These are phyloP conservation scores for Mustelus asterias DNA, from an alignment of 2,113 vertebrate genomes.

Conservation along the genomic window DNA sequence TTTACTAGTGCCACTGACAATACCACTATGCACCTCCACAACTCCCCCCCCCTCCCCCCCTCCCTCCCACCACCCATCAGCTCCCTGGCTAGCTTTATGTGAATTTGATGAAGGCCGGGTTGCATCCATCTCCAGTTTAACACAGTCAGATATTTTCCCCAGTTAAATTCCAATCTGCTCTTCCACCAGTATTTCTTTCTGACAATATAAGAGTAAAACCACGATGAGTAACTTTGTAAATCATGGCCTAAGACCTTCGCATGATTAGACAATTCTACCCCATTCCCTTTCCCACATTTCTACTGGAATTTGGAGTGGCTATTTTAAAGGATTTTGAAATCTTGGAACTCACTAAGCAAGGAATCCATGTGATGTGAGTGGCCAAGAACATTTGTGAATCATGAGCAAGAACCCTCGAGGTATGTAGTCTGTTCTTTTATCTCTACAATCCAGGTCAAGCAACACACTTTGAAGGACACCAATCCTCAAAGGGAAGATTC, in stretches of 20 bases:
- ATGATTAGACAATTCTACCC: not conserved
- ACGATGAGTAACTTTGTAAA: not conserved
- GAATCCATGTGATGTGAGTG: not conserved
- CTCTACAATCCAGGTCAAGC: not conserved
- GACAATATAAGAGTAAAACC: not conserved
- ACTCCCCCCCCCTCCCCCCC: too few species aligned
- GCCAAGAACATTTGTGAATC: not conserved
- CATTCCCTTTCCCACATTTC: not conserved
- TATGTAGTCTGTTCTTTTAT: not conserved
- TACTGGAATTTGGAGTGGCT: not conserved
- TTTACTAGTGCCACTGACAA: too few species aligned
- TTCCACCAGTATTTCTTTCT: not conserved
- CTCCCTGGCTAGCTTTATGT: too few species aligned
- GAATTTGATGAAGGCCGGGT: not conserved
- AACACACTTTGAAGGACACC: not conserved
- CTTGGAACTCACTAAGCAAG: not conserved
- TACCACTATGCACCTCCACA: too few species aligned
- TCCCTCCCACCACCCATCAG: too few species aligned
- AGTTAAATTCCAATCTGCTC: not conserved
- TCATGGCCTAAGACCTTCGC: not conserved
- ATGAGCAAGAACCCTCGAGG: not conserved
- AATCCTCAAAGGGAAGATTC: not conserved
- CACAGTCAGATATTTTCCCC: not conserved
- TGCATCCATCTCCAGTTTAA: not conserved
- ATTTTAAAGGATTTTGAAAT: slow-evolving; percentile 5